Conservation (phyloP, 2,888 invertebrate genomes). For the Eupithecia abbreviata region DNA sequence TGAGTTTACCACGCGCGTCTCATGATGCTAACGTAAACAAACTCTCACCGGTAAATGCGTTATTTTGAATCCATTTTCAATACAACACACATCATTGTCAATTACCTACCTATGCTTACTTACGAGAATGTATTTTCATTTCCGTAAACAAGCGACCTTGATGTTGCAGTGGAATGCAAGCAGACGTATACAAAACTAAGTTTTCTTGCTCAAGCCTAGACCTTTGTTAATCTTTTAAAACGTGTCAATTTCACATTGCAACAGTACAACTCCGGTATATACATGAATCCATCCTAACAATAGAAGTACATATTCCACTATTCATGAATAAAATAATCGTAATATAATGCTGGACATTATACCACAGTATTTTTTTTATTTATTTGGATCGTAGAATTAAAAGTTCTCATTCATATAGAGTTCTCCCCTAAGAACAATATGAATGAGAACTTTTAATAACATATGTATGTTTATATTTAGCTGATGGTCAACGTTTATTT, state of each 20-base stretch:
- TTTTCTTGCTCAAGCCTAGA: not conserved
- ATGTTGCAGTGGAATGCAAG: not conserved
- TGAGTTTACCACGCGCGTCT: slow-evolving; percentile 30
- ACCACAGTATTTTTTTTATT: not conserved
- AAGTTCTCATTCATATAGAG: not conserved
- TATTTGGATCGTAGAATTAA: no score
- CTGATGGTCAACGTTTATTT: not conserved
- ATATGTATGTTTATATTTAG: not conserved
- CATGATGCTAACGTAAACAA: slow-evolving; percentile 36
- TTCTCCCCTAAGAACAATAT: no score
- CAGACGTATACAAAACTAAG: not conserved
- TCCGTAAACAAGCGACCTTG: not conserved
- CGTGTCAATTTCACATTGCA: no score
- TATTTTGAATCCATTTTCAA: slow-evolving; percentile 46
- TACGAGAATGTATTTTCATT: not conserved
- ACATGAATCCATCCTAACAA: not conserved
- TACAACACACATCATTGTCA: slow-evolving; percentile 46
- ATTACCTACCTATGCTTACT: slow-evolving; percentile 21
- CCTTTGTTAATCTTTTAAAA: not conserved
- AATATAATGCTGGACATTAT: not conserved
- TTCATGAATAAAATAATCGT: no score
- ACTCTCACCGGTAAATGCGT: slow-evolving; percentile 47
- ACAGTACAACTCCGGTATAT: not conserved
- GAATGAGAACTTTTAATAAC: not conserved
- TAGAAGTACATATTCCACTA: not conserved